Base-by-base conservation (phyloP, 2,888 invertebrate genomes). In the Ichneumoninae sp. region DNA sequence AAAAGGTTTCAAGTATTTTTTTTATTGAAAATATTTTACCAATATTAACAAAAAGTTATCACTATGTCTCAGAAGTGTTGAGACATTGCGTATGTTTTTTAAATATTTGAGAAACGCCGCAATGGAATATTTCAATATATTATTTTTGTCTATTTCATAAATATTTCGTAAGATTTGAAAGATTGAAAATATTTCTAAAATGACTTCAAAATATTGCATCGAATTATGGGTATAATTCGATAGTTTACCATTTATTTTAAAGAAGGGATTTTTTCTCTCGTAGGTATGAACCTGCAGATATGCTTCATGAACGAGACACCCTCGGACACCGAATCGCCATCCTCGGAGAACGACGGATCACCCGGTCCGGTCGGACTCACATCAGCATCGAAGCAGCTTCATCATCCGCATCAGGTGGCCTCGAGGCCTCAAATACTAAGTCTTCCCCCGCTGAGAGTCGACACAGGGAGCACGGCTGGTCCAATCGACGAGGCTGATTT, bases 241-340 rank as follows among this genome's bases (percentile, higher is more conserved):
- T 26, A 4, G 26, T 26, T 57, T 36, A 68, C 13, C 77, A 71
- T 40, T 81, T 26, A 36, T 77, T 10, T 44, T 26, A 44, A 63
- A n/a, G 19, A 63, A n/a, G 13, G n/a, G 0, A 47, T 71, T 65
- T 87, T 83, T 86, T 26, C 76, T 63, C 57, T 94, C 94, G 36
- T 94, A 97, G 97, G 98, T 89, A 98, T 97, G 97, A 98, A 98
- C 95, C 96, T 98, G 74, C 98, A 98, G 95, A 98, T 98, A 91
- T 98, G 98, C 95, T 98, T 98, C 94, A 98, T 98, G 97, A 98
- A 98, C 94, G 98, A 98, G 94, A 97, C 97, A 79, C 97, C 97
- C 83, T 97, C 97, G 74, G 97, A 98, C 93, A 96, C 96, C 90
- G 97, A 97, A 93, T 97, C 97, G 89, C 96, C 96, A 87, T 95